These are phyloP conservation scores for Macroramphosus scolopax DNA, from an alignment of 2,797 vertebrate species.

Conservation along the genomic window DNA sequence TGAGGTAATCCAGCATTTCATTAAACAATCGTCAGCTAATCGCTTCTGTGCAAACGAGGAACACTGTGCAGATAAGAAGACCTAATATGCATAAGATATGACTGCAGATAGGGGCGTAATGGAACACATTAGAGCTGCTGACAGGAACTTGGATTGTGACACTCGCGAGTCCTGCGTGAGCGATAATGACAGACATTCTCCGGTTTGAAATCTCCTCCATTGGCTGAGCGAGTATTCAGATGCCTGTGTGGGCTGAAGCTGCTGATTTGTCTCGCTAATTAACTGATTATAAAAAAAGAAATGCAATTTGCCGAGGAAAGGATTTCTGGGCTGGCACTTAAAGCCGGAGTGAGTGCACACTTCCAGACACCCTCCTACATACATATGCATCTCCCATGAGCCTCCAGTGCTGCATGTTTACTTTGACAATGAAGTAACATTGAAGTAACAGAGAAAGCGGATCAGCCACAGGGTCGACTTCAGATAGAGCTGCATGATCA, in stretches of 20 bases:
- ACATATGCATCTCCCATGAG: constrained; percentile 6
- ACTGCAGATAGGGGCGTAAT: constrained; percentile 29
- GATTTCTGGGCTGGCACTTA: constrained; percentile 50
- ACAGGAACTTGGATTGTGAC: constrained; percentile 34
- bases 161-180: constrained; percentile 25
- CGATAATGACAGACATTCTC: constrained; percentile 37
- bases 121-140: constrained; percentile 29
- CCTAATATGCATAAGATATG: constrained; percentile 32
- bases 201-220: constrained; percentile 17
- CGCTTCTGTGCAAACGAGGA: constrained; percentile 35
- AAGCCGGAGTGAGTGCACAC: constrained; percentile 13
- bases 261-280: constrained; percentile 64
- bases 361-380: neutral
- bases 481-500: neutral
- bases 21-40: constrained; percentile 52
- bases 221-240: constrained; percentile 47
- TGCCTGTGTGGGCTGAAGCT: constrained; percentile 46
- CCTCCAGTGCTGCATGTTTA: neutral
- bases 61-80: constrained; percentile 45
- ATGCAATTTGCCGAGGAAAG: constrained; percentile 50
- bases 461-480: neutral
- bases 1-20: constrained; percentile 16
- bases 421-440: no score
- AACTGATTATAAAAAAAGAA: constrained; percentile 62
- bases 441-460: no score